Base-by-base conservation (phyloP, 1,140 invertebrate species). In the Heliconius himera region DNA sequence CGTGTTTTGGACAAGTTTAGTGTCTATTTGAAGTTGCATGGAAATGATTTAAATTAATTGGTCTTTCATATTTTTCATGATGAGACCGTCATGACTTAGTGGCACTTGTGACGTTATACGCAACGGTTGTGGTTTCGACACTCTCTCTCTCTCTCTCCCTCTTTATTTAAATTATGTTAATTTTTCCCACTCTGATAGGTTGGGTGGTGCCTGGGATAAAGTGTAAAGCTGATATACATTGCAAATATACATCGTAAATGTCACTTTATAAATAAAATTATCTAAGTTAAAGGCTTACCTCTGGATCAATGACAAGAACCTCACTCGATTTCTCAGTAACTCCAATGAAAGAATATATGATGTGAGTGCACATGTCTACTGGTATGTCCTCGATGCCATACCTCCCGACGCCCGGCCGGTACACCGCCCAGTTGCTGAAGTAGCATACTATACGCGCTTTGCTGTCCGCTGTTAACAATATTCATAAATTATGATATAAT, bases 381-480 rank as follows among this genome's bases (percentile, higher is more conserved):
- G 98, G 98, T 73, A 98, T 96, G 88, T 98, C 97, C 70, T 98
- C 96, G 70, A 98, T 96, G 1, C 95, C 96, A 87, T 98, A 98
- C 54, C 96, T 96, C 5, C 97, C 98, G 8, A 97, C 93, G 8
- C 96, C 97, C 1, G 97, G 97, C 51, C 98, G 95, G 91, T 98
- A 97, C n/a, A 98, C 96, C 6, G 98, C 98, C 98, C 98, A 99
- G 87, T 98, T 98, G 88, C 97, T 98, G 94, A 98, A 98, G 95
- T 98, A 98, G 87, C 98, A 98, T 38, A 97, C 97, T 73, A 98
- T 95, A 88, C 97, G 96, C 16, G 96, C 95, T 84, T 84, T 93
- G 88, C 89, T 88, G 84, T 92, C 90, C 88, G 89, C 89, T 92
- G 80, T 13, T 82, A 76, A 70, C 72, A 75, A 73, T 38, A 36